Evolutionary conservation across 1,140 invertebrate genomes (phyloP).

Genomic region (Whitmania pigra): DNA sequence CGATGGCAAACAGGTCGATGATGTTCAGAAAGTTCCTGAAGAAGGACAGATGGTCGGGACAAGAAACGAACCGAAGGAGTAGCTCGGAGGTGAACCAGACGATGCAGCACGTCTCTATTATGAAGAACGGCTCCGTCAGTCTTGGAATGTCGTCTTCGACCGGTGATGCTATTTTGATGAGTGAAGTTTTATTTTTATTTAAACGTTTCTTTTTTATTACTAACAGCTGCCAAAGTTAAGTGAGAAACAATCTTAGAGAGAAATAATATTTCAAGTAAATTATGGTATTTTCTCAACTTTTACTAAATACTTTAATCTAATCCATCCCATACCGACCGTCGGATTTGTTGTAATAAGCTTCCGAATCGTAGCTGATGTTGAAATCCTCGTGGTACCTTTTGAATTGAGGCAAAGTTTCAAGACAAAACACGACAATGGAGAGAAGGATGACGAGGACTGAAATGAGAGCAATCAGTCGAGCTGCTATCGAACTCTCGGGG

Average conservation of each 20-base stretch:
- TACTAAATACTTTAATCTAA: too few relatives aligned
- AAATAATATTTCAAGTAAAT: too few relatives aligned
- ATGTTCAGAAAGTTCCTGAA: conserved; percentile 83
- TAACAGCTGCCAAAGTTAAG: neutral
- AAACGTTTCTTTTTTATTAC: neutral
- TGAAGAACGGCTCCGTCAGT: conserved; percentile 40
- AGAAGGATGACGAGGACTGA: neutral
- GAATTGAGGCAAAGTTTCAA: neutral
- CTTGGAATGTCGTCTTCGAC: conserved; percentile 43
- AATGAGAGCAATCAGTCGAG: conserved; percentile 5
- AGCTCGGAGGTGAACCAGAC: conserved; percentile 42
- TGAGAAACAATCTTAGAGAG: too few relatives aligned
- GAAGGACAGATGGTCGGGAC: conserved; percentile 42
- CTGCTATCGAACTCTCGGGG: conserved; percentile 4
- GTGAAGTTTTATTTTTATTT: neutral
- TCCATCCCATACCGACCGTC: neutral
- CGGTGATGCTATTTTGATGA: neutral
- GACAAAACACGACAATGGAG: conserved; percentile 3
- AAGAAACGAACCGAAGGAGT: conserved; percentile 32
- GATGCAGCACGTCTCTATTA: conserved; percentile 42
- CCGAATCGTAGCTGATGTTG: neutral
- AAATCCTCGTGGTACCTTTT: neutral
- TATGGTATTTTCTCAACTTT: too few relatives aligned
- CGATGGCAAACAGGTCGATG: conserved; percentile 94
- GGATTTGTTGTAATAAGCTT: neutral